These are phyloP conservation scores for Eubucco bourcierii DNA, from an alignment of 2,113 vertebrate species.

Conservation along the genomic window DNA sequence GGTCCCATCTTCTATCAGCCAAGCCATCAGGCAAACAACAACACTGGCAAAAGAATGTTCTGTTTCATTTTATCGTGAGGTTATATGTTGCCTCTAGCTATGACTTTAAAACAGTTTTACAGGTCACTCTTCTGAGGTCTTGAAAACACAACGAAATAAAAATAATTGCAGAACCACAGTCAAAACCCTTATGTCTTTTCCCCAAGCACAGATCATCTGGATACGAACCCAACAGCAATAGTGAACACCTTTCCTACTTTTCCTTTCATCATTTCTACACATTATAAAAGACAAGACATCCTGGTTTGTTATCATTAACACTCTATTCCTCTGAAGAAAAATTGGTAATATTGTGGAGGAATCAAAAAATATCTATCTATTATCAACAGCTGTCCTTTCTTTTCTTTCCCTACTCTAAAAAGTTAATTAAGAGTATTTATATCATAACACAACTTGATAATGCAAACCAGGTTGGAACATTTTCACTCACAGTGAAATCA, in stretches of 20 bases:
- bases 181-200: neutral
- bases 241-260: neutral
- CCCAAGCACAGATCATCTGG: neutral
- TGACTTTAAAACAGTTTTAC: constrained; percentile 2
- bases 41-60: neutral
- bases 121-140: constrained; percentile 15
- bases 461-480: neutral
- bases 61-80: neutral
- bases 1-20: neutral
- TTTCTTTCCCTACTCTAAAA: neutral
- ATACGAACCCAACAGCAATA: neutral
- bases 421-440: neutral
- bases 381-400: neutral
- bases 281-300: neutral
- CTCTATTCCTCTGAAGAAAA: neutral
- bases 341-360: neutral
- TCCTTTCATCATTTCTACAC: neutral
- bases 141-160: constrained; percentile 13
- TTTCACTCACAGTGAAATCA: constrained; percentile 46
- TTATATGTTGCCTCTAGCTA: neutral
- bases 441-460: neutral
- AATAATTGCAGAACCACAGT: neutral
- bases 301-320: neutral
- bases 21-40: neutral
- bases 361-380: neutral